These are phyloP conservation scores for Rotaria magnacalcarata DNA, from an alignment of 2,888 invertebrate species.

Conservation along the genomic window DNA sequence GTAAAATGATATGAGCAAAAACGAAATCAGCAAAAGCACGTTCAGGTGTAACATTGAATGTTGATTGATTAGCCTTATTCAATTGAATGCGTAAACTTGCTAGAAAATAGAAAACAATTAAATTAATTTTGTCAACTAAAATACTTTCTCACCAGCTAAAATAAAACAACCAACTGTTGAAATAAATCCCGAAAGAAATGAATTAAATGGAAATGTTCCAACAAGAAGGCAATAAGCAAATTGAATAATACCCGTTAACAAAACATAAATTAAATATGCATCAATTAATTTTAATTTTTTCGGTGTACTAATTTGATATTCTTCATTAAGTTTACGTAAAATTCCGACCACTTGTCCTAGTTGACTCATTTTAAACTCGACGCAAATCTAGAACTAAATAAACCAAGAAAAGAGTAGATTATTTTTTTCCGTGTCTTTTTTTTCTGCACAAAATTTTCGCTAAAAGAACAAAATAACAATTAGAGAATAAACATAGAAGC, in stretches of 20 bases:
- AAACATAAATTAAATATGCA: conserved; percentile 85
- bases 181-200: conserved; percentile 96
- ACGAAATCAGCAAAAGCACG: conserved; percentile 98
- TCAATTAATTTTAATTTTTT: conserved; percentile 92
- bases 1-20: conserved; percentile 90
- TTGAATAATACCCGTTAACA: conserved; percentile 88
- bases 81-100: conserved; percentile 93
- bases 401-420: background rate
- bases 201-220: conserved; percentile 98
- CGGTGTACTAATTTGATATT: conserved; percentile 80
- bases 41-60: conserved; percentile 91
- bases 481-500: background rate
- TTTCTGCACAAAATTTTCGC: background rate
- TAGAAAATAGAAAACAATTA: conserved; percentile 60
- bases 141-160: conserved; percentile 72
- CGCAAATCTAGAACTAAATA: background rate
- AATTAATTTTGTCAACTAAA: background rate
- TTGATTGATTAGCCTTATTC: conserved; percentile 87
- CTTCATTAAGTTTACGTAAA: conserved; percentile 69
- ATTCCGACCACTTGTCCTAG: conserved; percentile 51
- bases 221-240: conserved; percentile 92
- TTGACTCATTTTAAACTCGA: background rate
- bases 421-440: background rate
- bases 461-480: conserved; percentile 16
- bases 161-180: conserved; percentile 94